Evolutionary conservation across 2,888 invertebrate genomes (phyloP), one percentile per base, ranked within the genome.

Genomic region (Aleiodes leptofemur): DNA sequence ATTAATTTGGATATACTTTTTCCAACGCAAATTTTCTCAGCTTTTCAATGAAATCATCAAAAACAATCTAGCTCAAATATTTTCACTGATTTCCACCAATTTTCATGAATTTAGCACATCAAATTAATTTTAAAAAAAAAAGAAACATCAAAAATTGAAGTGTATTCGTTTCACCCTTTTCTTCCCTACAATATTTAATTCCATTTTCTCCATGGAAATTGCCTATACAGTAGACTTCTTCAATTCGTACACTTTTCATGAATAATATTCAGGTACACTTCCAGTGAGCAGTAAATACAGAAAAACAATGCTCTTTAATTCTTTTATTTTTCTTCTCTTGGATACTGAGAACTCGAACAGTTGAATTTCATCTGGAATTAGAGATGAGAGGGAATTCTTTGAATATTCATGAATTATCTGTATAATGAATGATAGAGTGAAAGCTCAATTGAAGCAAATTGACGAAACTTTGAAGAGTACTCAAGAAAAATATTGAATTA

Each of bases 221-320:
- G 34, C 5, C 14, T 43, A 43, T 43, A 43, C 43, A 43, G 14
- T 16, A 43, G 66, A 38, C 0, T 3, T 11, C 13, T 13, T 34
- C 59, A 59, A 59, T 29, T 11, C 59, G 23, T 29, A 31, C 14
- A 23, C 53, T 69, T 34, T 34, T 73, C 73, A 73, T 73, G 69
- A 73, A 73, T 73, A 73, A 73, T 57, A 69, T 73, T 68, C 68
- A 31, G 55, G 68, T 31, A 73, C 59, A 6, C 68, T 48, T 34
- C 59, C 48, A 5, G 43, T 56, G 38, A 43, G 43, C 38, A 53
- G 48, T 69, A 56, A 56, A 69, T 43, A 56, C 4, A 55, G 11
- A 16, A 69, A 61, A 38, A 56, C 55, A 69, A 69, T 43, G 43
- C 43, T 9, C 3, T 43, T 11, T 43, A 1, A 31, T 34, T 34